These are phyloP conservation scores for Halyomorpha halys DNA, from an alignment of 1,140 invertebrate genomes.

Conservation along the genomic window DNA sequence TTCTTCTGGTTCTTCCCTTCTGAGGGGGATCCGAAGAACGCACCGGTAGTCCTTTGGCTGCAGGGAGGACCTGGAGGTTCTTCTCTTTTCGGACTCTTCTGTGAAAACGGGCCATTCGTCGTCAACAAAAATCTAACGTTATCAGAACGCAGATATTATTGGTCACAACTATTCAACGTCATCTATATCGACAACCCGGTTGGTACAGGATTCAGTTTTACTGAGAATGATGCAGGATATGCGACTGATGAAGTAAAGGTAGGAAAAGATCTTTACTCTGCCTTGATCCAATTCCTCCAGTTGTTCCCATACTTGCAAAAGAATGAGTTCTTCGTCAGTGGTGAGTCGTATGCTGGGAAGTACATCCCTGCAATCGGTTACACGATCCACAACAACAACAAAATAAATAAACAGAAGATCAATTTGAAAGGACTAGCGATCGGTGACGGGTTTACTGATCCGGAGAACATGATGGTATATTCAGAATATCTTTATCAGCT, in stretches of 20 bases:
- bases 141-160: background rate
- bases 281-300: conserved; percentile 58
- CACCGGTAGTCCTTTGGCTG: conserved; percentile 64
- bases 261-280: conserved; percentile 52
- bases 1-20: conserved; percentile 73
- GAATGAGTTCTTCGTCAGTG: conserved; percentile 35
- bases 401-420: conserved; percentile 46
- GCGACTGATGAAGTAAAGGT: conserved; percentile 35
- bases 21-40: conserved; percentile 37
- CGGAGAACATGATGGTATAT: conserved; percentile 63
- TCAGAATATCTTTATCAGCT: conserved; percentile 71
- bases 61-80: conserved; percentile 56
- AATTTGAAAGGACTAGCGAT: conserved; percentile 65
- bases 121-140: conserved; percentile 50
- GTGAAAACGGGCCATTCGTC: conserved; percentile 43
- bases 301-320: conserved; percentile 39
- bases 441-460: conserved; percentile 76
- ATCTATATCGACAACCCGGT: conserved; percentile 68
- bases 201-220: conserved; percentile 29
- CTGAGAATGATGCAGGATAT: conserved; percentile 14
- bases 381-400: conserved; percentile 41
- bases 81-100: conserved; percentile 60
- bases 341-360: conserved; percentile 48
- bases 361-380: conserved; percentile 43
- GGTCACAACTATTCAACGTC: conserved; percentile 55